These are phyloP conservation scores for Pyxicephalus adspersus DNA, from an alignment of 2,113 vertebrate genomes.

Conservation along the genomic window DNA sequence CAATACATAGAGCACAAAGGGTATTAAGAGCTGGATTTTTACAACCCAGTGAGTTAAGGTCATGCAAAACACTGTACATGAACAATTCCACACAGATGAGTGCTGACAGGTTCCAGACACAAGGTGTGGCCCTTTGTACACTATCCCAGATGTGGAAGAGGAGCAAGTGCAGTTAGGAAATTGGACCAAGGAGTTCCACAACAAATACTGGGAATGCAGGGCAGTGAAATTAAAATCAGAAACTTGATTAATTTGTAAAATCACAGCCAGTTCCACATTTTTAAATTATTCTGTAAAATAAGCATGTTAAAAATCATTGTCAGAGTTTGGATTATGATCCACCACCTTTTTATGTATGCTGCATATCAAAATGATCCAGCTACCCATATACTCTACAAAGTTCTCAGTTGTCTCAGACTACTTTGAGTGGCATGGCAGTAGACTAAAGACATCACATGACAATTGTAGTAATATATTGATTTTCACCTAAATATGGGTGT, in stretches of 20 bases:
- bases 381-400: too few species aligned
- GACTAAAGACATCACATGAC: too few species aligned
- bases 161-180: not conserved
- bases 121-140: constrained; percentile 43
- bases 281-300: too few species aligned
- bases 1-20: constrained; percentile 28
- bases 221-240: not conserved
- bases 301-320: too few species aligned
- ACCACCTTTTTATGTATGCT: too few species aligned
- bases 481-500: too few species aligned
- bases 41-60: constrained; percentile 36
- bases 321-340: too few species aligned
- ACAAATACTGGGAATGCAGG: not conserved
- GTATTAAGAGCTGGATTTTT: constrained; percentile 30
- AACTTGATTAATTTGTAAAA: not conserved
- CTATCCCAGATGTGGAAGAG: constrained; percentile 8
- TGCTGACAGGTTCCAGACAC: constrained; percentile 39
- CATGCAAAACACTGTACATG: constrained; percentile 17
- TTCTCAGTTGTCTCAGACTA: too few species aligned
- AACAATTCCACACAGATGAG: constrained; percentile 26
- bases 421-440: too few species aligned
- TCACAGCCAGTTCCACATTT: too few species aligned
- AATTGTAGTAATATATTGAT: too few species aligned
- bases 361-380: too few species aligned
- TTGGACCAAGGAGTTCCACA: not conserved